Conservation (phyloP, 2,113 vertebrate species). For the Marmota flaviventris region DNA sequence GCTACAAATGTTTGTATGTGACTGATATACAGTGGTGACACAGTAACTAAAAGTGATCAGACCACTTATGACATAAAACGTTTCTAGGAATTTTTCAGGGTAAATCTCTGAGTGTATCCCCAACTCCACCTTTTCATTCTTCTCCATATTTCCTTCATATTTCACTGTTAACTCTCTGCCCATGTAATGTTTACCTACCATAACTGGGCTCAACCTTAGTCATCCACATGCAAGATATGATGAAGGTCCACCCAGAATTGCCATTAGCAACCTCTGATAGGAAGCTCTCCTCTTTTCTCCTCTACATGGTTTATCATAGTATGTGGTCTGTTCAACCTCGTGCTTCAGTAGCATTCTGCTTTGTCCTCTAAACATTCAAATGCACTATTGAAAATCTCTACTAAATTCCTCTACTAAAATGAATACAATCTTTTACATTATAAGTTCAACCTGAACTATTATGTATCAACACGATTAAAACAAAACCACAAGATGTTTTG, state of each 20-base stretch:
- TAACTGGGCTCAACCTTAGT: neutral
- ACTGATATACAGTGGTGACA: neutral
- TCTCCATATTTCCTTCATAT: neutral
- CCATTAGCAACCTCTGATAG: neutral
- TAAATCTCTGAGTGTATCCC: neutral
- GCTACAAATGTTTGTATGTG: neutral
- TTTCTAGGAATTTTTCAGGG: neutral
- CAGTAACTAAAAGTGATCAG: neutral
- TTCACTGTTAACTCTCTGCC: neutral
- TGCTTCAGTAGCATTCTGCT: neutral
- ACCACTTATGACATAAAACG: neutral
- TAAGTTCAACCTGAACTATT: neutral
- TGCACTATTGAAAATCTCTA: too few species aligned
- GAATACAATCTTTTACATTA: neutral
- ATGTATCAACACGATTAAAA: neutral
- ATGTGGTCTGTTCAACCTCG: neutral
- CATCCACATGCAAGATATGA: neutral
- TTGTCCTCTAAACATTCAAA: neutral
- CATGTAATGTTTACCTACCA: neutral
- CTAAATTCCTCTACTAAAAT: neutral
- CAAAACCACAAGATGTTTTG: neutral
- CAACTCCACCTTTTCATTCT: neutral
- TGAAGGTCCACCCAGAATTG: neutral
- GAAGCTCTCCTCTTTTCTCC: neutral
- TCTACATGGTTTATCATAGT: neutral